Conservation (phyloP, 2,888 invertebrate species). For the Macrosoma leucophasiata region DNA sequence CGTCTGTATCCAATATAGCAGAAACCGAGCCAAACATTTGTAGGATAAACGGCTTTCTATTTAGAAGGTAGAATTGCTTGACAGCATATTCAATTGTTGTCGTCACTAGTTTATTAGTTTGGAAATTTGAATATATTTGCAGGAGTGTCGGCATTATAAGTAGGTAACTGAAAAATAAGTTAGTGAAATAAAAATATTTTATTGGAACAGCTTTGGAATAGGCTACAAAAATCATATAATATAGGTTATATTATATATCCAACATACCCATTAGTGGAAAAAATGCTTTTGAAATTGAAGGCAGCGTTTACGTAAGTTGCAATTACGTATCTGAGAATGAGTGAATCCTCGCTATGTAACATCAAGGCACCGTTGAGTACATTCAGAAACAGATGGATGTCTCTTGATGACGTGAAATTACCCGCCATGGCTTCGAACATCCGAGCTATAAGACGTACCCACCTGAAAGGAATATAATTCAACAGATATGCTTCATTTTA, state of each 20-base stretch:
- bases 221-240: neutral
- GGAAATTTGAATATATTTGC: slow-evolving; percentile 97
- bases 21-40: slow-evolving; percentile 99
- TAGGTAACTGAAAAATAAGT: slow-evolving; percentile 80
- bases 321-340: slow-evolving; percentile 95
- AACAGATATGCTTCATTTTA: too few species aligned
- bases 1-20: slow-evolving; percentile 94
- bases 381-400: slow-evolving; percentile 97
- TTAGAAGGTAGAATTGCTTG: slow-evolving; percentile 98
- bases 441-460: slow-evolving; percentile 96
- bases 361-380: slow-evolving; percentile 98
- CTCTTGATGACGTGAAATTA: slow-evolving; percentile 96
- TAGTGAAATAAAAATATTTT: neutral
- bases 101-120: slow-evolving; percentile 95
- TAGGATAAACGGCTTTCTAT: slow-evolving; percentile 97
- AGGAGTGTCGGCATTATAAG: slow-evolving; percentile 98
- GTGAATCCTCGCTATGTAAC: slow-evolving; percentile 96
- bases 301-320: slow-evolving; percentile 98
- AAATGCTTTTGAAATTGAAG: slow-evolving; percentile 98
- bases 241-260: neutral
- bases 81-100: slow-evolving; percentile 98
- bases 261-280: slow-evolving; percentile 93
- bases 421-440: slow-evolving; percentile 99
- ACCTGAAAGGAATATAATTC: too few species aligned
- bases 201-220: neutral